Evolutionary conservation across 2,888 invertebrate genomes (phyloP), one percentile per base, ranked within the genome.

Genomic region (Pammene aurita): DNA sequence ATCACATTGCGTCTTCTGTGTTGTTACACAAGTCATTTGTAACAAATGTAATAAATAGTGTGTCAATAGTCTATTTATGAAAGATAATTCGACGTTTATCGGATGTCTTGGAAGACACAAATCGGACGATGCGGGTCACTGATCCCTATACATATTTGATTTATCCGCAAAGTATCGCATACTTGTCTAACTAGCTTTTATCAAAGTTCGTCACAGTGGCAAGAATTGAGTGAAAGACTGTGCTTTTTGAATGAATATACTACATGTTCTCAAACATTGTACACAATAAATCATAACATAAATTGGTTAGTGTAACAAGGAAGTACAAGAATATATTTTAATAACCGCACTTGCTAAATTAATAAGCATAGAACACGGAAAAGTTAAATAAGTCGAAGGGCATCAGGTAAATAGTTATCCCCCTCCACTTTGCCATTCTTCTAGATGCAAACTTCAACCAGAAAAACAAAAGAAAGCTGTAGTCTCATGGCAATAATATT

Each of bases 71-170:
- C 73, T 79, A 78, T 78, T 77, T 76, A 76, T 78, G 78, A 68
- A 56, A 69, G 69, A 74, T 76, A 78, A 78, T 76, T 77, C 73
- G 75, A 74, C 71, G 70, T 73, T 76, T 77, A 77, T 78, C 76
- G 72, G 26, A 26, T 63, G 71, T 71, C 71, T 70, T 71, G 72
- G 73, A 71, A 75, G 72, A 26, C 26, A 72, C 68, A 62, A 73
- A 73, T 74, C 71, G 72, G 71, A 44, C 73, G 72, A 66, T 66
- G 48, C n/a, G 66, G 75, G 76, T 78, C 80, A 80, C 77, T 71
- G 78, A 74, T 76, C 78, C 73, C 76, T 57, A 71, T 76, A 75
- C 76, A 78, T 75, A 78, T 74, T 76, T 73, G 71, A 74, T 74
- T 58, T 66, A 34, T 56, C 18, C 38, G n/a, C 10, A 18, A 55